Conservation (phyloP, 2,113 vertebrate genomes). For the Isichthys henryi region DNA sequence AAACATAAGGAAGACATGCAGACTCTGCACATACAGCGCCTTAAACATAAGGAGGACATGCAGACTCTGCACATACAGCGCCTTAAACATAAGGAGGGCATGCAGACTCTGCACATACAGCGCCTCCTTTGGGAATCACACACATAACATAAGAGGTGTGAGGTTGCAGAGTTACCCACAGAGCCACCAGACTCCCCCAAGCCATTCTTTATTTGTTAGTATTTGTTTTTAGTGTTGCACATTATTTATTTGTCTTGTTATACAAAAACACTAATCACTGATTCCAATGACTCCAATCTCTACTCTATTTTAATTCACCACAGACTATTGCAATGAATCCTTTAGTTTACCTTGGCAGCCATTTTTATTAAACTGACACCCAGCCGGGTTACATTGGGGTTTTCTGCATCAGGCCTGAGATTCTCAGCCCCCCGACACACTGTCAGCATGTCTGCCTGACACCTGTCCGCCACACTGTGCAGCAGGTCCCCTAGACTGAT, state of each 20-base stretch:
- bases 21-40: background rate
- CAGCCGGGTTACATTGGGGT: background rate
- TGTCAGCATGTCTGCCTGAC: background rate
- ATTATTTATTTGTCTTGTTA: background rate
- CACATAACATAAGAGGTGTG: background rate
- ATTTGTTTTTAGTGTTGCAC: background rate
- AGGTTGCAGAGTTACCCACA: background rate
- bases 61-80: background rate
- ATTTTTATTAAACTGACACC: conserved; percentile 4
- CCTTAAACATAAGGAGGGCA: background rate
- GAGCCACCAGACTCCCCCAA: background rate
- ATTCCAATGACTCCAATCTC: background rate
- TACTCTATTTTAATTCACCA: background rate
- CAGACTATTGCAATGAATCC: background rate
- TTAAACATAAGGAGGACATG: background rate
- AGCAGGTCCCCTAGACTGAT: background rate
- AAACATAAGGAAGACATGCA: no score
- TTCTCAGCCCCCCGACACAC: background rate
- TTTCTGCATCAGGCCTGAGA: background rate
- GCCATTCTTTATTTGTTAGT: background rate
- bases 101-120: background rate
- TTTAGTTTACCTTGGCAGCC: background rate
- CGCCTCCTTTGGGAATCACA: background rate
- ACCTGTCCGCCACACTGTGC: background rate
- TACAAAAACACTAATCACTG: background rate